Percentiles rank a stretch among this genome's conserved stretches.
phyloP scores from a whole-genome alignment of 1,140 invertebrate species.

The Diachasmimorpha longicaudata region DNA sequence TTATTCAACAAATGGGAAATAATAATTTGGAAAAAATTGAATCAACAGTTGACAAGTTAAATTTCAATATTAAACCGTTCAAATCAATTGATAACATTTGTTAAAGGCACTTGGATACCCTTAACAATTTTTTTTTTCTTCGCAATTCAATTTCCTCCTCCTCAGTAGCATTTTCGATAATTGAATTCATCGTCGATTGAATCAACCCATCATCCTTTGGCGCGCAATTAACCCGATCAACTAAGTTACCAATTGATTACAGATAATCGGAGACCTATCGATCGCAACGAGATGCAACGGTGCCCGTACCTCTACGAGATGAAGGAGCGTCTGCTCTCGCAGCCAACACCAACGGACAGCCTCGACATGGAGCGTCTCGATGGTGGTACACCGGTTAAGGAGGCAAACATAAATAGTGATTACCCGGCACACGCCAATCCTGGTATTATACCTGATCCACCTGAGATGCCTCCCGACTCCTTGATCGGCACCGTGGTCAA shows the following conservation, averaged over 20 bases:
- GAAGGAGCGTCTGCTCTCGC: conserved; percentile 83
- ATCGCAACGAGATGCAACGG: conserved; percentile 75
- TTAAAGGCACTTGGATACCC: too few relatives aligned
- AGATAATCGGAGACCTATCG: conserved; percentile 52
- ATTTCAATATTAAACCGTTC: too few relatives aligned
- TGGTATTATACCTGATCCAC: conserved; percentile 67
- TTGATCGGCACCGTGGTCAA: conserved; percentile 86
- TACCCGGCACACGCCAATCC: conserved; percentile 63
- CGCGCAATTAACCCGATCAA: background rate
- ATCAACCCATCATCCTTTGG: background rate
- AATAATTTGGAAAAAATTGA: too few relatives aligned
- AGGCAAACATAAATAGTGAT: conserved; percentile 60
- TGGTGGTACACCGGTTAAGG: conserved; percentile 58
- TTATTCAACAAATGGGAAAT: too few relatives aligned
- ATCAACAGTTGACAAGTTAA: too few relatives aligned
- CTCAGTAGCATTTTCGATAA: background rate
- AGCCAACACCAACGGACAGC: conserved; percentile 65
- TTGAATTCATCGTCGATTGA: background rate
- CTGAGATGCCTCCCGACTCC: conserved; percentile 66
- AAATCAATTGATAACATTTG: too few relatives aligned
- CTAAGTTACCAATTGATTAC: background rate
- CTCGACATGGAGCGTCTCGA: conserved; percentile 63
- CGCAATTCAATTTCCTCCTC: background rate
- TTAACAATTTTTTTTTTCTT: too few relatives aligned
- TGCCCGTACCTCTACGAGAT: conserved; percentile 90